These are phyloP conservation scores for Patagioenas fasciata DNA, from an alignment of 2,113 vertebrate species.

Conservation along the genomic window DNA sequence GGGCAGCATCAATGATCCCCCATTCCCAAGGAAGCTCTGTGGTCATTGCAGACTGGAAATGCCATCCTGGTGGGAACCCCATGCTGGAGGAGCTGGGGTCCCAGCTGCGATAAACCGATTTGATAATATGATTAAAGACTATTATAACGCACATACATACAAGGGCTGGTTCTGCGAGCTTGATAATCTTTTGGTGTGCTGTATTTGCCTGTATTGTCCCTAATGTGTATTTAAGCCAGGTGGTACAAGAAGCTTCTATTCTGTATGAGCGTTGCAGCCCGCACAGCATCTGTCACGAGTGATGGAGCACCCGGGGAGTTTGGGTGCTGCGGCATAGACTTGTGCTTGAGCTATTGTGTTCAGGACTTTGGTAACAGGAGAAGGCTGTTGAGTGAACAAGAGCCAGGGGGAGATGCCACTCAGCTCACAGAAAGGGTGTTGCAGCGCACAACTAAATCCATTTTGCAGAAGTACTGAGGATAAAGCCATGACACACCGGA, in stretches of 20 bases:
- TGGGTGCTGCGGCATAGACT: accelerated
- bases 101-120: background rate
- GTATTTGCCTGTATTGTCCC: background rate
- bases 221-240: background rate
- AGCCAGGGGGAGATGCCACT: background rate
- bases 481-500: background rate
- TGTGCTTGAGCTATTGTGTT: background rate
- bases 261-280: background rate
- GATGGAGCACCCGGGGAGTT: background rate
- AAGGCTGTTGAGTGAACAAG: accelerated
- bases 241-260: background rate
- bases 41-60: background rate
- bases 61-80: background rate
- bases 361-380: background rate
- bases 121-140: background rate
- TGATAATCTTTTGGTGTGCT: background rate
- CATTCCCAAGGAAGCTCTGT: background rate
- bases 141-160: accelerated
- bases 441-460: background rate
- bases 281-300: accelerated
- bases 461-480: background rate
- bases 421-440: background rate
- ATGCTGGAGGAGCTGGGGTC: background rate
- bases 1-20: background rate
- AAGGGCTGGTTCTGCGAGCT: background rate